Evolutionary conservation across 2,888 invertebrate genomes (phyloP).

Genomic region (Trissoscelio sp.): DNA sequence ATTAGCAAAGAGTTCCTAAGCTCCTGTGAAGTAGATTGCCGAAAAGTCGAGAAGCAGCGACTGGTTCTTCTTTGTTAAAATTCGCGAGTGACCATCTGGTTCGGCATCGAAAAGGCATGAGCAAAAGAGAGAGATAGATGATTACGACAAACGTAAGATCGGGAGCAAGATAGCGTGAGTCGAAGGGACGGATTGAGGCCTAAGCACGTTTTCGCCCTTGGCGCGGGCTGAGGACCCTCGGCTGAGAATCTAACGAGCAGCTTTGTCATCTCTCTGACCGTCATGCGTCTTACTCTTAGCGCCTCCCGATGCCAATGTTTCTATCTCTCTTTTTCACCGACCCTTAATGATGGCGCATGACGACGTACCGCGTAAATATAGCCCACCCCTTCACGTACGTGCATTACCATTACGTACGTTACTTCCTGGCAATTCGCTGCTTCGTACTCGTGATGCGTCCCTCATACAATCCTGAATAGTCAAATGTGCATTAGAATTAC

Average conservation of each 20-base stretch:
- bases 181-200: conserved; percentile 80
- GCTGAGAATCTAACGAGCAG: conserved; percentile 83
- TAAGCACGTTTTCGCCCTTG: conserved; percentile 84
- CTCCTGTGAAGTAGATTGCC: conserved; percentile 53
- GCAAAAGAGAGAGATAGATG: conserved; percentile 63
- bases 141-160: conserved; percentile 60
- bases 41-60: conserved; percentile 56
- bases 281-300: conserved; percentile 69
- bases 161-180: conserved; percentile 74
- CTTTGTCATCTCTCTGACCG: conserved; percentile 81
- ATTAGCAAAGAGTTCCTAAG: conserved; percentile 53
- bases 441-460: conserved; percentile 63
- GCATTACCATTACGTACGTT: conserved; percentile 64
- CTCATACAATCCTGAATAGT: conserved; percentile 54
- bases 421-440: conserved; percentile 67
- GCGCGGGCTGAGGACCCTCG: conserved; percentile 82
- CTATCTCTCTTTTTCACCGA: conserved; percentile 70
- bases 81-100: conserved; percentile 77
- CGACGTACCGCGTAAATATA: conserved; percentile 67
- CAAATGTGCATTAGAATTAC: conserved; percentile 67
- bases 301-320: conserved; percentile 56
- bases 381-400: conserved; percentile 53
- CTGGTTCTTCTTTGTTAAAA: conserved; percentile 71
- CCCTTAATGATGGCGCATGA: conserved; percentile 80
- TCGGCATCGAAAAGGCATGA: conserved; percentile 73